These are phyloP conservation scores for Julus scandinavius DNA, from an alignment of 2,888 invertebrate genomes.

Conservation along the genomic window DNA sequence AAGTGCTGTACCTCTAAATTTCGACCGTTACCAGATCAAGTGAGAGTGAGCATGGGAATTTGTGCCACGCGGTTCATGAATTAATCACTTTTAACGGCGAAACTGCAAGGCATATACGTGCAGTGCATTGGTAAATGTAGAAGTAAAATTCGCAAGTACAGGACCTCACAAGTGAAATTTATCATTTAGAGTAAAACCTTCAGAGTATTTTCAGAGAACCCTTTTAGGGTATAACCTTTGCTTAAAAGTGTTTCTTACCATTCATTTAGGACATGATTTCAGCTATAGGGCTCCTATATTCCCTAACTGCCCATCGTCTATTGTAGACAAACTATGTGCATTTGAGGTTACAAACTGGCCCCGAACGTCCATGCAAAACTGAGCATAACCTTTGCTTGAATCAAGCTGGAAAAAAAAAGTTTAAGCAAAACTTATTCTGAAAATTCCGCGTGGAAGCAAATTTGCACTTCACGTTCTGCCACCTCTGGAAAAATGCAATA, in stretches of 20 bases:
- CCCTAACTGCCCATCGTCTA: no score
- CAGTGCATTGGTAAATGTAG: not conserved
- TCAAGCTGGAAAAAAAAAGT: no score
- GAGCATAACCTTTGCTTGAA: no score
- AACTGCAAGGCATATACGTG: not conserved
- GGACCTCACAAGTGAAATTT: not conserved
- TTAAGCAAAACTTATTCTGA: no score
- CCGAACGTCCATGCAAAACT: no score
- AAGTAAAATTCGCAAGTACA: not conserved
- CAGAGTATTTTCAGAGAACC: no score
- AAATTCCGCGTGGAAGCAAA: no score
- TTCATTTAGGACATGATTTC: not conserved
- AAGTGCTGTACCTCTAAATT: not conserved
- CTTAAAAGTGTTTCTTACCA: not conserved
- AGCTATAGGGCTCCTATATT: not conserved
- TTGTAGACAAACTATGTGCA: no score
- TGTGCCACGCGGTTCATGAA: not conserved
- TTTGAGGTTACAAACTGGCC: no score
- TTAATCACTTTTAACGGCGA: not conserved
- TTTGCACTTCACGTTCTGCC: no score
- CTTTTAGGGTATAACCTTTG: not conserved
- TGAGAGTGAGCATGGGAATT: not conserved
- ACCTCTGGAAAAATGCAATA: no score
- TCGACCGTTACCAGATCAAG: not conserved
- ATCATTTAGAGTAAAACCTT: not conserved